Conservation (phyloP, 2,888 invertebrate genomes). For the Lasioglossum morio region DNA sequence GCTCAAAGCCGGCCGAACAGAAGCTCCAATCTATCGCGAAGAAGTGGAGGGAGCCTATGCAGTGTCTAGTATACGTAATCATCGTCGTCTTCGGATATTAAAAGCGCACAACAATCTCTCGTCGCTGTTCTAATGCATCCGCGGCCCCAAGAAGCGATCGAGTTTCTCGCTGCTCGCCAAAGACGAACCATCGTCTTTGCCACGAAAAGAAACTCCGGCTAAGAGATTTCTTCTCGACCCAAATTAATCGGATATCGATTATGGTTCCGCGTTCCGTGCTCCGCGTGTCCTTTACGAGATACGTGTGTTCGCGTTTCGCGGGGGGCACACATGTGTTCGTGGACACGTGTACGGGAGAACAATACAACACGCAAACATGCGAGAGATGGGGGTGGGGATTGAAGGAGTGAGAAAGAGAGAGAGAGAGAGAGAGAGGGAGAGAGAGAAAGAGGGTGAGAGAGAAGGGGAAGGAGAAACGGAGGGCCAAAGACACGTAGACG, state of each 20-base stretch:
- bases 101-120: constrained; percentile 33
- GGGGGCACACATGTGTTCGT: constrained; percentile 20
- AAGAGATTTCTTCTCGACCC: constrained; percentile 20
- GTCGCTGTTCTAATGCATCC: neutral
- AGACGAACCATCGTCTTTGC: constrained; percentile 18
- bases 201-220: constrained; percentile 18
- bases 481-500: neutral
- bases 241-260: constrained; percentile 61
- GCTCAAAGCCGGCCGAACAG: constrained; percentile 21
- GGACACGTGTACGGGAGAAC: neutral
- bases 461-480: neutral
- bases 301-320: constrained; percentile 3
- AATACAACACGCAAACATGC: constrained; percentile 2
- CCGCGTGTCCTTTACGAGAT: neutral
- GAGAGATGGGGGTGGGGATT: neutral
- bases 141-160: neutral
- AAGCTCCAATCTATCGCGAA: constrained; percentile 12
- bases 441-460: neutral
- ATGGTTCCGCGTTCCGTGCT: neutral
- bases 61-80: constrained; percentile 3
- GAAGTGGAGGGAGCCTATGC: constrained; percentile 9
- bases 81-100: constrained; percentile 26
- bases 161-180: neutral
- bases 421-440: neutral
- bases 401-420: neutral